phyloP scores from a whole-genome alignment of 2,888 invertebrate species.

The Caenorhabditis macrosperma region DNA sequence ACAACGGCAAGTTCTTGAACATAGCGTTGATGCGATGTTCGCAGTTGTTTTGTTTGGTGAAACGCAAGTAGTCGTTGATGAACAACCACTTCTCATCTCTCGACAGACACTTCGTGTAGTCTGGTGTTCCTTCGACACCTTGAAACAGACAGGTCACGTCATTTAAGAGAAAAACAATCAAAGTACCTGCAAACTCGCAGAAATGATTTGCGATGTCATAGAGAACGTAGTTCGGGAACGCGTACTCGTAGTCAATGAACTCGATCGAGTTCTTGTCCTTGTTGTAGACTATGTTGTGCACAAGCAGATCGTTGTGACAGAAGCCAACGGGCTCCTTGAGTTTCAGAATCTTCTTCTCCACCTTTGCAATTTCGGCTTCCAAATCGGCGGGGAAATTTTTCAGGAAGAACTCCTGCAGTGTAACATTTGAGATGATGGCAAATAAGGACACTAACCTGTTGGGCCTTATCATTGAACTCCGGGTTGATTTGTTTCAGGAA shows the following conservation, averaged over 20 bases:
- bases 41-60: conserved; percentile 36
- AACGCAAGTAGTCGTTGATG: conserved; percentile 69
- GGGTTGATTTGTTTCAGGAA: conserved; percentile 48
- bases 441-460: conserved; percentile 24
- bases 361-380: conserved; percentile 15
- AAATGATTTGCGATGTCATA: conserved; percentile 99
- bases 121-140: conserved; percentile 78
- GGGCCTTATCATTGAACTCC: conserved; percentile 21
- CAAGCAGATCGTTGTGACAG: conserved; percentile 96
- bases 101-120: conserved; percentile 72
- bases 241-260: conserved; percentile 98
- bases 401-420: conserved; percentile 51
- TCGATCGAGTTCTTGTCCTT: conserved; percentile 84
- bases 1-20: conserved; percentile 65
- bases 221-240: conserved; percentile 92
- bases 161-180: background rate
- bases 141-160: conserved; percentile 14
- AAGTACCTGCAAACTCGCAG: conserved; percentile 92
- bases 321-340: conserved; percentile 85
- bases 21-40: conserved; percentile 25
- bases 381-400: conserved; percentile 49
- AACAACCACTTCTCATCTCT: conserved; percentile 68
- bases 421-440: background rate
- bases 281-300: conserved; percentile 89
- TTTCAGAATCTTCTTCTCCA: conserved; percentile 45